Percentiles rank a stretch among this genome's conserved stretches.
These are phyloP conservation scores for Urocyon cinereoargenteus DNA, from an alignment of 2,797 vertebrate genomes.

Conservation along the genomic window DNA sequence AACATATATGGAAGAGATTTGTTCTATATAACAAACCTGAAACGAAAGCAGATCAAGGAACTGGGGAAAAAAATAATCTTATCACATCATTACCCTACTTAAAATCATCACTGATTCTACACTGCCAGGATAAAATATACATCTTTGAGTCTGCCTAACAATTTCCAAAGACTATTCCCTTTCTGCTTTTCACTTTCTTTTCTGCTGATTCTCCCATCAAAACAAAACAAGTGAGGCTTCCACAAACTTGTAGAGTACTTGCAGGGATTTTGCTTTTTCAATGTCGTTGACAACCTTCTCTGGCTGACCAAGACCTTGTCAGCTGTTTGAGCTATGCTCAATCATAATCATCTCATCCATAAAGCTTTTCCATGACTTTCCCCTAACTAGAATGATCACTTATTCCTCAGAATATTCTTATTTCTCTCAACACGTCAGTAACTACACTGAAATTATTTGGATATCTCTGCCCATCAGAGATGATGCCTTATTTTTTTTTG, in stretches of 20 bases:
- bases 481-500: background rate
- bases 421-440: background rate
- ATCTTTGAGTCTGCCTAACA: background rate
- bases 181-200: background rate
- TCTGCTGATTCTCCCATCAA: background rate
- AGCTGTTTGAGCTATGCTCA: background rate
- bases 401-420: background rate
- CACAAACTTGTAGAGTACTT: background rate
- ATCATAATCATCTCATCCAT: background rate
- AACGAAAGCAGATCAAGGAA: background rate
- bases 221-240: background rate
- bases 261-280: background rate
- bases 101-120: background rate
- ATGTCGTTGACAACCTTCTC: fast-evolving
- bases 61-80: background rate
- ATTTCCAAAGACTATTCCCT: background rate
- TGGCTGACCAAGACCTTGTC: background rate
- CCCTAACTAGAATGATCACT: background rate
- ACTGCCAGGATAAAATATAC: background rate
- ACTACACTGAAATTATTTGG: background rate
- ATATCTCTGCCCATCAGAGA: background rate
- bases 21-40: background rate
- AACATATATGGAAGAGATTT: background rate
- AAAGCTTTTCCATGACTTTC: background rate
- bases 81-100: background rate